Base-by-base conservation (phyloP, 2,113 vertebrate species). In the Phylloscopus whistleri region DNA sequence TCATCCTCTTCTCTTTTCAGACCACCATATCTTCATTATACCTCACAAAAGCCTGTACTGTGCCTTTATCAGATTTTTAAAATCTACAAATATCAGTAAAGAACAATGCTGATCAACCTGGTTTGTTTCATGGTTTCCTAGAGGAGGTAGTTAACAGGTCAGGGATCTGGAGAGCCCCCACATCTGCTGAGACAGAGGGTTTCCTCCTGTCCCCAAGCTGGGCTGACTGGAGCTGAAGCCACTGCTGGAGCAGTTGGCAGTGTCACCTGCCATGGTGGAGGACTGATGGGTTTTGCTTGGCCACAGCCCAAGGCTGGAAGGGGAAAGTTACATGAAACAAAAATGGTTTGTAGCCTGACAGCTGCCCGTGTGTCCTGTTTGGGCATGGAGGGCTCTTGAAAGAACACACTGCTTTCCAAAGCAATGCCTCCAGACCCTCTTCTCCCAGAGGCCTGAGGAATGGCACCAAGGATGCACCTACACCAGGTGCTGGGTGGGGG, bases 381-480 rank as follows among this genome's bases (percentile, higher is more conserved):
- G 51, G n/a, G 49, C 16, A 6, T 11, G 44, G 59, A n/a, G 30
- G 49, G 53, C 43, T 55, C 39, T 7, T 16, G 27, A 63, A 60
- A 60, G 0, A 2, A 48, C 0, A 2, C 3, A 0, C 4, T n/a
- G 27, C 48, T 56, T 48, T 69, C 63, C 55, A 48, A 49, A 81
- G 30, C 0, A 2, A 24, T 66, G 49, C 27, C 55, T 77, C 49
- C 78, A 89, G 31, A 39, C 7, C 24, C 20, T 72, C 39, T 84
- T 81, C 28, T 76, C 44, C 67, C 11, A 23, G 30, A 59, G 8
- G 11, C 15, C 37, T 27, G 63, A 62, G 44, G 52, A 86, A 53
- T 1, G 9, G 28, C 1, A 0, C 37, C n/a, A 13, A 4, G 76
- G 63, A 31, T 53, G 43, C n/a, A 18, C 12, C 62, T 39, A 14